These are phyloP conservation scores for Phaonia tiefii DNA, from an alignment of 2,888 invertebrate genomes.

Conservation along the genomic window DNA sequence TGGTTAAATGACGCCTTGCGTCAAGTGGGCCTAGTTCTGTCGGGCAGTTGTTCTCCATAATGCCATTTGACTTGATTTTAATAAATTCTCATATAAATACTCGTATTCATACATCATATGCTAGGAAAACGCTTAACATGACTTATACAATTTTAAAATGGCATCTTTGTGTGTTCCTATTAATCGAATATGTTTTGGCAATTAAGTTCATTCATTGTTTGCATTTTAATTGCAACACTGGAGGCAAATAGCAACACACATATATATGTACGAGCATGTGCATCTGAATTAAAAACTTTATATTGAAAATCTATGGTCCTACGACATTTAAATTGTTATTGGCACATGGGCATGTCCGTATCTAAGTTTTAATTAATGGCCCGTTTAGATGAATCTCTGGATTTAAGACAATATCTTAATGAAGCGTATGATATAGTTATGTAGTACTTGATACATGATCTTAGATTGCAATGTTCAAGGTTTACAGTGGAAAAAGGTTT, in stretches of 20 bases:
- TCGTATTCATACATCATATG: conserved; percentile 36
- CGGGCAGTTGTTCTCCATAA: conserved; percentile 1
- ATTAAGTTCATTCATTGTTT: conserved; percentile 48
- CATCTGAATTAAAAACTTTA: too few relatives aligned
- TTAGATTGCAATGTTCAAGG: conserved; percentile 26
- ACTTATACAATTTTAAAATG: neutral
- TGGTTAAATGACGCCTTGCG: too few relatives aligned
- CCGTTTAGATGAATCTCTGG: too few relatives aligned
- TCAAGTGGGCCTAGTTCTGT: neutral
- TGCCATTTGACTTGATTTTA: conserved; percentile 67
- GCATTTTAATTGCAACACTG: neutral
- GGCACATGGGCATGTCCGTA: neutral
- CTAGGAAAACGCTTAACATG: neutral
- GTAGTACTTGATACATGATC: conserved; percentile 50
- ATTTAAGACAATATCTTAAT: too few relatives aligned
- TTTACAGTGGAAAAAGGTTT: neutral
- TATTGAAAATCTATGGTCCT: neutral
- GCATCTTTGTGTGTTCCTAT: conserved; percentile 10
- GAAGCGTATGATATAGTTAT: conserved; percentile 33
- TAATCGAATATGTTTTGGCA: conserved; percentile 55
- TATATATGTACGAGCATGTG: too few relatives aligned
- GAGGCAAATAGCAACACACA: too few relatives aligned
- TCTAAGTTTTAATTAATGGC: too few relatives aligned
- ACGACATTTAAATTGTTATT: conserved; percentile 20
- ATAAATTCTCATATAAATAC: conserved; percentile 65